These are phyloP conservation scores for Antheraea mylitta DNA, from an alignment of 1,140 invertebrate genomes.

Conservation along the genomic window DNA sequence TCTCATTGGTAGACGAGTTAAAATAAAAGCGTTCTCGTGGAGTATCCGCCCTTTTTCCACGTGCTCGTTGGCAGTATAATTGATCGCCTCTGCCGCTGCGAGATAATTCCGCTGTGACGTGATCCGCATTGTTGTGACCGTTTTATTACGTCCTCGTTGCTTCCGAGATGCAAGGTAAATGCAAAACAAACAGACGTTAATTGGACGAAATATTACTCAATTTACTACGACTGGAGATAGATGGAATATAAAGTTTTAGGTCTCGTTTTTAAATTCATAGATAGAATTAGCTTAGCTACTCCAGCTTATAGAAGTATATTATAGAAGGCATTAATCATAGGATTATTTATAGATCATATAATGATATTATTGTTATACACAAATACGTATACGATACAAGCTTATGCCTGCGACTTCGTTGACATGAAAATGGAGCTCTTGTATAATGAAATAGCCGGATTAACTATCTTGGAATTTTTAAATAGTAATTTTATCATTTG, in stretches of 20 bases:
- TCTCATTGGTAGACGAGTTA: conserved; percentile 20
- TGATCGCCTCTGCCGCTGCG: conserved; percentile 64
- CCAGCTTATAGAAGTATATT: too few relatives aligned
- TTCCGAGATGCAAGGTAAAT: conserved; percentile 52
- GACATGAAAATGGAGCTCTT: too few relatives aligned
- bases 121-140: conserved; percentile 63
- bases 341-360: too few relatives aligned
- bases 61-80: conserved; percentile 65
- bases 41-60: conserved; percentile 48
- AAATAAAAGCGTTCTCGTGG: conserved; percentile 32
- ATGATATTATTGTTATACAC: too few relatives aligned
- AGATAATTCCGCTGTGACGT: conserved; percentile 70
- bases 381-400: too few relatives aligned
- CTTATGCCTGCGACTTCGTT: too few relatives aligned
- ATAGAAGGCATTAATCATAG: too few relatives aligned
- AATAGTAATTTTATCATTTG: too few relatives aligned
- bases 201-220: conserved; percentile 54
- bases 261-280: too few relatives aligned
- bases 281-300: too few relatives aligned
- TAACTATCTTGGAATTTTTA: too few relatives aligned
- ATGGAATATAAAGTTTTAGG: background rate
- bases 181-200: conserved; percentile 61
- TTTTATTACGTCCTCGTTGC: conserved; percentile 52
- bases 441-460: too few relatives aligned
- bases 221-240: conserved; percentile 10